Evolutionary conservation across 1,140 invertebrate species (phyloP).

Genomic region (Trachymyrmex cornetzi): DNA sequence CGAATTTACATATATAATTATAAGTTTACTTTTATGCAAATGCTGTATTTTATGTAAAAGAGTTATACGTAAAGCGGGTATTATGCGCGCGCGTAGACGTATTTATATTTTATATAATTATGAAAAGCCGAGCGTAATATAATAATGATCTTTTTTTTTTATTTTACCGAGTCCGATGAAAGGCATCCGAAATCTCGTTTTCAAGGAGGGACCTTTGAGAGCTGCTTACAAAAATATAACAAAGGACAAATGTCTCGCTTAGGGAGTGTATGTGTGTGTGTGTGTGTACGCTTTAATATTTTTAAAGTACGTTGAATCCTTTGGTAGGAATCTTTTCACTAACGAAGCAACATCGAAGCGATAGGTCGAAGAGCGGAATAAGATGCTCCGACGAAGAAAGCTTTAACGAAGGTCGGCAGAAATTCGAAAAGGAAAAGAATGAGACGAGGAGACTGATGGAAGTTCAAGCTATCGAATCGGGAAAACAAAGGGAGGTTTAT

Average conservation of each 20-base stretch:
- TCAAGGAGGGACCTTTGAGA: constrained; percentile 33
- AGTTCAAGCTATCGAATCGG: constrained; percentile 59
- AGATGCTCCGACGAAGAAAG: constrained; percentile 57
- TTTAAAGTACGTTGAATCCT: constrained; percentile 72
- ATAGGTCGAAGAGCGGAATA: constrained; percentile 66
- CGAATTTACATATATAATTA: constrained; percentile 40
- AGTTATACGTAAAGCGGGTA: not conserved
- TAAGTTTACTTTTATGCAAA: constrained; percentile 49
- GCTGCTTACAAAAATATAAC: constrained; percentile 67
- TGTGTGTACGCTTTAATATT: constrained; percentile 69
- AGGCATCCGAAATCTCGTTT: constrained; percentile 19
- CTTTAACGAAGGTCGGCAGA: constrained; percentile 27
- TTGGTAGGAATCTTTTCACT: constrained; percentile 68
- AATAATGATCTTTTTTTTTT: constrained; percentile 31
- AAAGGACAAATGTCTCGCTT: constrained; percentile 64
- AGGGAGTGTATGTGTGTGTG: not conserved
- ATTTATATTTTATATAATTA: constrained; percentile 30
- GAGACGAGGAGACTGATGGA: constrained; percentile 42
- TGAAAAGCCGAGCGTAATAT: not conserved
- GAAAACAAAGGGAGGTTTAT: constrained; percentile 64
- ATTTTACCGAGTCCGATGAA: not conserved
- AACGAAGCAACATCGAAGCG: constrained; percentile 73
- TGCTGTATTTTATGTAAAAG: not conserved
- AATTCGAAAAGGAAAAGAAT: constrained; percentile 32
- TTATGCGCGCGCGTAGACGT: not conserved